phyloP scores from a whole-genome alignment of 2,888 invertebrate genomes.

The Leptogaster cylindrica region DNA sequence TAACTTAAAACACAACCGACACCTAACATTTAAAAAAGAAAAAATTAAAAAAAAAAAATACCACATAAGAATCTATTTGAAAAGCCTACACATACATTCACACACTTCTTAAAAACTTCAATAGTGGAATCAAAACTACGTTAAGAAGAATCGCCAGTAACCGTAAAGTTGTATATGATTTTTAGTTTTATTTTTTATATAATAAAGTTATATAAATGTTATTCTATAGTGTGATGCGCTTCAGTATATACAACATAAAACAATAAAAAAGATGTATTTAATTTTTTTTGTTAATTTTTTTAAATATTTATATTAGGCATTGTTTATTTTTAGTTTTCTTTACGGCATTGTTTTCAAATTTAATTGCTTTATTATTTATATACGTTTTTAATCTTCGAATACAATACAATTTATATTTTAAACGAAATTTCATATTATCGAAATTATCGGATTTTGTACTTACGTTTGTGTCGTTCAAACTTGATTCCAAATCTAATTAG shows the following conservation, averaged over 20 bases:
- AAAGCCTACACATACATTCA: conserved; percentile 8
- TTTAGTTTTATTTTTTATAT: conserved; percentile 25
- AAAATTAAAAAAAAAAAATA: conserved; percentile 8
- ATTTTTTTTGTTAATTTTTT: conserved; percentile 13
- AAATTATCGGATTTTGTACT: conserved; percentile 2
- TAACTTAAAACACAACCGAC: conserved; percentile 3
- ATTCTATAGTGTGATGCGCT: conserved; percentile 38
- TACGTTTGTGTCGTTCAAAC: background rate
- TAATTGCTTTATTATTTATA: conserved; percentile 18
- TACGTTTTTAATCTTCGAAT: background rate
- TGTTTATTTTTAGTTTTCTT: conserved; percentile 10
- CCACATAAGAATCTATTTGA: conserved; percentile 19
- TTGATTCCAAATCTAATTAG: conserved; percentile 6
- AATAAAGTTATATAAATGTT: conserved; percentile 37
- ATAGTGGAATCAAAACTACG: conserved; percentile 33
- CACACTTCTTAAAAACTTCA: conserved; percentile 25
- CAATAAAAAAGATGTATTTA: conserved; percentile 9
- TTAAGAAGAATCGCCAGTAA: conserved; percentile 25
- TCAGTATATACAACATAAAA: conserved; percentile 24
- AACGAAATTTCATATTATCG: too few species aligned
- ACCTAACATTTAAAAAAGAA: background rate
- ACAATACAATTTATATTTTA: conserved; percentile 6
- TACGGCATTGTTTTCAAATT: conserved; percentile 10
- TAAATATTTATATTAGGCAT: conserved; percentile 18
- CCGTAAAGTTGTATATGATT: conserved; percentile 29